phyloP scores from a whole-genome alignment of 2,113 vertebrate species.

The Otolemur garnettii region DNA sequence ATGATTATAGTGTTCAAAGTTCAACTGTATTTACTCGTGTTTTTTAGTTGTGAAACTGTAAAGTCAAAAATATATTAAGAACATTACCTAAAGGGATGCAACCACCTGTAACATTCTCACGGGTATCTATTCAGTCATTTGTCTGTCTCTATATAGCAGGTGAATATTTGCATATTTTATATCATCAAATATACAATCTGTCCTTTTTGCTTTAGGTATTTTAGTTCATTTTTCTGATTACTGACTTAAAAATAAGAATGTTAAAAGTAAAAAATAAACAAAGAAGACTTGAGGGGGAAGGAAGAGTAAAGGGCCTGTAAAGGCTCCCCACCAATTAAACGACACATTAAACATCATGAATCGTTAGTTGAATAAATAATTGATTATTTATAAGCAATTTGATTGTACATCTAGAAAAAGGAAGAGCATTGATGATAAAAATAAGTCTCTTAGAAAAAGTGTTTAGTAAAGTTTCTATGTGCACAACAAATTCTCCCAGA shows the following conservation, averaged over 20 bases:
- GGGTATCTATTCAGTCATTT: neutral
- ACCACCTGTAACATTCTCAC: neutral
- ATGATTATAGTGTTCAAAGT: neutral
- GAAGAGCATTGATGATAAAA: neutral
- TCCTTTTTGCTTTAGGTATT: neutral
- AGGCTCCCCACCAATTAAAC: neutral
- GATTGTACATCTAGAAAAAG: neutral
- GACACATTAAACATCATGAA: neutral
- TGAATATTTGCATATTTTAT: neutral
- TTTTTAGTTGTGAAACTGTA: conserved; percentile 14
- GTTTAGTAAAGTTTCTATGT: neutral
- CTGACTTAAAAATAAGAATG: neutral
- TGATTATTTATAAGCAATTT: neutral
- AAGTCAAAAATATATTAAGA: conserved; percentile 1
- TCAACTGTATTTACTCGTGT: neutral
- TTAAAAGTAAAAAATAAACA: neutral
- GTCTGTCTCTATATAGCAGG: neutral
- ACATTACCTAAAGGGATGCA: neutral
- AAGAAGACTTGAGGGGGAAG: neutral
- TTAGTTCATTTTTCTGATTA: conserved; percentile 1
- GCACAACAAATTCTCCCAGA: neutral
- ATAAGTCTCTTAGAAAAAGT: neutral
- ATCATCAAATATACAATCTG: neutral
- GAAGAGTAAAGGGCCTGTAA: neutral
- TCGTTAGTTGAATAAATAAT: neutral